phyloP scores from a whole-genome alignment of 2,888 invertebrate genomes.

The Linnaemya vulpina region DNA sequence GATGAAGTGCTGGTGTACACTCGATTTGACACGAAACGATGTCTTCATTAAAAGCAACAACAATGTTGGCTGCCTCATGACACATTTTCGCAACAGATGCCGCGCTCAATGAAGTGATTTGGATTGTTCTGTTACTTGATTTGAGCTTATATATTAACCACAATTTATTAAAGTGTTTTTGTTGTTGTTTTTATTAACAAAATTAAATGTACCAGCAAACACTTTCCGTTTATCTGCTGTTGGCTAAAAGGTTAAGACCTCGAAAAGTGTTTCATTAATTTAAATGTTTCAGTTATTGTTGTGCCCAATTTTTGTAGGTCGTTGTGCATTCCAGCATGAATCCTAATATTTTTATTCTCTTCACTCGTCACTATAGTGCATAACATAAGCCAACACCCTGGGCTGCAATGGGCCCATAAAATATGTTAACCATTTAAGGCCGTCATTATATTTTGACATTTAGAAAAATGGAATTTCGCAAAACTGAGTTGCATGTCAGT shows the following conservation, averaged over 20 bases:
- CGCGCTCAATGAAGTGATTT: too few species aligned
- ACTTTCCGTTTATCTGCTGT: neutral
- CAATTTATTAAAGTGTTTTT: too few species aligned
- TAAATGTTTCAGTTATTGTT: neutral
- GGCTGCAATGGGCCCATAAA: slow-evolving; percentile 66
- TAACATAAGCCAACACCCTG: slow-evolving; percentile 46
- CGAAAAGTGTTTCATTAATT: neutral
- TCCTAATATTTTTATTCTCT: slow-evolving; percentile 27
- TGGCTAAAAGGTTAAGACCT: neutral
- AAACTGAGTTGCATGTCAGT: too few species aligned
- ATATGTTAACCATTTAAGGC: slow-evolving; percentile 61
- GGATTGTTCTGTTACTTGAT: too few species aligned
- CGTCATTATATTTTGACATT: slow-evolving; percentile 70
- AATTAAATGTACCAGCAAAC: neutral
- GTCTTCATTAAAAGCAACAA: too few species aligned
- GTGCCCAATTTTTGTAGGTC: slow-evolving; percentile 9
- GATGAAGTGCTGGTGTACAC: too few species aligned
- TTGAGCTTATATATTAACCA: too few species aligned
- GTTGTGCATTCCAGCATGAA: slow-evolving; percentile 1
- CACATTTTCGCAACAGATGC: too few species aligned
- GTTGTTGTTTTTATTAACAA: too few species aligned
- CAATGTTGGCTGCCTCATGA: too few species aligned
- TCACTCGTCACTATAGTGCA: neutral
- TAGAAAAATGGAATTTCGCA: slow-evolving; percentile 43
- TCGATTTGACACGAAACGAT: too few species aligned